phyloP scores from a whole-genome alignment of 2,888 invertebrate species.

The Lasioglossum vierecki region DNA sequence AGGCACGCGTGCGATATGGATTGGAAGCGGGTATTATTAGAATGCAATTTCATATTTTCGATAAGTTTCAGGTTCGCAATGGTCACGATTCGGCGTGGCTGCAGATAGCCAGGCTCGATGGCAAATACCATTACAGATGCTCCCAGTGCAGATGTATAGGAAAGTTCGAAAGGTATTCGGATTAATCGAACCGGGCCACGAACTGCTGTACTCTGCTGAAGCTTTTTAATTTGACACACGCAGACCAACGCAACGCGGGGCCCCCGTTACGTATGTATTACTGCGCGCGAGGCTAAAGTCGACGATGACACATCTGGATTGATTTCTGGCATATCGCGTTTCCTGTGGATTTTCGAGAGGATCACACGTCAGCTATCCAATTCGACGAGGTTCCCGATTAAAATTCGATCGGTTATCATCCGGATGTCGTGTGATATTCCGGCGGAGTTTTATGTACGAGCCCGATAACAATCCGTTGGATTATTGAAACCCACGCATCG shows the following conservation, averaged over 20 bases:
- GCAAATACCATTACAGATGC: neutral
- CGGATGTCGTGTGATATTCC: conserved; percentile 59
- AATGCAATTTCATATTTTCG: neutral
- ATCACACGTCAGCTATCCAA: conserved; percentile 68
- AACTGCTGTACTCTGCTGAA: neutral
- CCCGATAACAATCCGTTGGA: conserved; percentile 71
- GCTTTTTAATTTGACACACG: conserved; percentile 40
- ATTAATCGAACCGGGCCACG: conserved; percentile 3
- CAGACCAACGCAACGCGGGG: neutral
- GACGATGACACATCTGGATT: conserved; percentile 63
- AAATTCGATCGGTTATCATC: conserved; percentile 75
- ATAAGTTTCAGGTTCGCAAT: neutral
- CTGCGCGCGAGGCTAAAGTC: conserved; percentile 56
- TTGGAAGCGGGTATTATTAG: neutral
- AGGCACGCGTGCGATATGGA: neutral
- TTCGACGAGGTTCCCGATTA: conserved; percentile 68
- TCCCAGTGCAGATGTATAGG: neutral
- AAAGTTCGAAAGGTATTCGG: conserved; percentile 1
- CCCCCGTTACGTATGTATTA: conserved; percentile 40
- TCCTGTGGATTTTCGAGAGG: conserved; percentile 65
- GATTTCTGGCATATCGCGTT: conserved; percentile 66
- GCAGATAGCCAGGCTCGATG: neutral
- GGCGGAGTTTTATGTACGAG: conserved; percentile 64
- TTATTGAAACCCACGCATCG: conserved; percentile 68
- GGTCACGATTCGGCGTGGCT: neutral